These are phyloP conservation scores for Corythoichthys intestinalis DNA, from an alignment of 2,113 vertebrate species.

Conservation along the genomic window DNA sequence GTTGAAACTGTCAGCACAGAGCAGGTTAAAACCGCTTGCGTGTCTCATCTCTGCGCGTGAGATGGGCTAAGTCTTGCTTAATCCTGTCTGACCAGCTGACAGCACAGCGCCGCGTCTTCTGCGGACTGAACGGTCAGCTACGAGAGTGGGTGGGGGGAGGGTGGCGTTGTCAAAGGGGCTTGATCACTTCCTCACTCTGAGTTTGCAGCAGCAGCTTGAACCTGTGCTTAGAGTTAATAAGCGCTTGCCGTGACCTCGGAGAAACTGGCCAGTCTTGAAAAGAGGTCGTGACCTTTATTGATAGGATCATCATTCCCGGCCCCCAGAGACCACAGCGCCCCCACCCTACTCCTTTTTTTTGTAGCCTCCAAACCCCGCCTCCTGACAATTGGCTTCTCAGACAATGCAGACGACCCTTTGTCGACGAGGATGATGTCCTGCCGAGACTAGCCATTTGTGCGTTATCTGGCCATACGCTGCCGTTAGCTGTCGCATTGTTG, in stretches of 20 bases:
- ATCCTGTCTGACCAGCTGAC: conserved; percentile 43
- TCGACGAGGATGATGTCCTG: conserved; percentile 45
- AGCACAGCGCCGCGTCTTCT: conserved; percentile 16
- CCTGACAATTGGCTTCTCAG: conserved; percentile 43
- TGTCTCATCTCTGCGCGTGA: conserved; percentile 26
- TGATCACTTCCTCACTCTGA: neutral
- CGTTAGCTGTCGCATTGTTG: conserved; percentile 29
- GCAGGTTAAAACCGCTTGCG: conserved; percentile 5
- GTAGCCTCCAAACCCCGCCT: conserved; percentile 16
- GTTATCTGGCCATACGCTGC: conserved; percentile 12
- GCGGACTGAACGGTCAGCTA: conserved; percentile 8
- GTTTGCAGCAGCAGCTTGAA: conserved; percentile 45
- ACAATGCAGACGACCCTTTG: conserved; percentile 62
- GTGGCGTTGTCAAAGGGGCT: neutral
- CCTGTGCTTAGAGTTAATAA: conserved; percentile 43
- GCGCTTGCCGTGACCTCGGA: conserved; percentile 54
- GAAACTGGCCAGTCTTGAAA: conserved; percentile 42
- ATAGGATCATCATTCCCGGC: conserved; percentile 63
- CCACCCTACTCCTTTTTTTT: conserved; percentile 45
- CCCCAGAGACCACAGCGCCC: conserved; percentile 37
- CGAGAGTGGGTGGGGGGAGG: neutral
- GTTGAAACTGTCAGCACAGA: conserved; percentile 1
- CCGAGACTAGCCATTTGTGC: conserved; percentile 27
- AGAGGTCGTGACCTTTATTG: conserved; percentile 65
- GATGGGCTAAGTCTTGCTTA: conserved; percentile 41